Evolutionary conservation across 2,797 vertebrate genomes (phyloP), one percentile per base, ranked within the genome.

Genomic region (Ceryle rudis): DNA sequence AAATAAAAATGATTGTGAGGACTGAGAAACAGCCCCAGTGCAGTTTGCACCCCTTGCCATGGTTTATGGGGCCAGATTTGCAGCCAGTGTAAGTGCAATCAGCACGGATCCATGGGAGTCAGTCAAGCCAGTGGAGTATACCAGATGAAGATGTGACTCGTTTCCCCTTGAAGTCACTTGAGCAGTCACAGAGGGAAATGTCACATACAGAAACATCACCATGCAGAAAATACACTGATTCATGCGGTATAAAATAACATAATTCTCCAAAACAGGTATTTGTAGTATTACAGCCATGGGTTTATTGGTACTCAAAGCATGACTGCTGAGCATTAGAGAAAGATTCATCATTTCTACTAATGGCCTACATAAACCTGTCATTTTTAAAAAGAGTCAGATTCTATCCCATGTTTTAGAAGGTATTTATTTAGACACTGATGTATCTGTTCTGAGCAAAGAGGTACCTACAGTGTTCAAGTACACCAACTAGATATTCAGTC

Each of bases 181-280:
- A 33, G 72, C 65, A 79, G 25, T 81, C 70, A 87, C n/a, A 21
- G 52, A 14, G 21, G 29, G 19, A 70, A 89, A 81, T 2, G 2
- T 29, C 46, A 51, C 86, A 89, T 78, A 86, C 42, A 21, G 37
- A 87, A 90, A 92, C 22, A 89, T 46, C 60, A 71, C 8, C 89
- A 65, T 81, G 90, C 69, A 92, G 78, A 93, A 94, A 95, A 94
- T 51, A 25, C 81, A 93, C 33, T 37, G 78, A 67, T 92, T 77
- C 7, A 7, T 91, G 81, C 65, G 44, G 22, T 22, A 78, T 55
- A 82, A 95, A 47, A 9, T 20, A 91, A 86, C 17, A 25, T 26
- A 74, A 80, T 42, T 89, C 71, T 71, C 41, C 28, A 61, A 85
- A 90, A 86, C 3, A 79, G 29, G 11, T 85, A 31, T 71, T 60